These are phyloP conservation scores for Sylvilagus bachmani DNA, from an alignment of 2,113 vertebrate genomes.

Conservation along the genomic window DNA sequence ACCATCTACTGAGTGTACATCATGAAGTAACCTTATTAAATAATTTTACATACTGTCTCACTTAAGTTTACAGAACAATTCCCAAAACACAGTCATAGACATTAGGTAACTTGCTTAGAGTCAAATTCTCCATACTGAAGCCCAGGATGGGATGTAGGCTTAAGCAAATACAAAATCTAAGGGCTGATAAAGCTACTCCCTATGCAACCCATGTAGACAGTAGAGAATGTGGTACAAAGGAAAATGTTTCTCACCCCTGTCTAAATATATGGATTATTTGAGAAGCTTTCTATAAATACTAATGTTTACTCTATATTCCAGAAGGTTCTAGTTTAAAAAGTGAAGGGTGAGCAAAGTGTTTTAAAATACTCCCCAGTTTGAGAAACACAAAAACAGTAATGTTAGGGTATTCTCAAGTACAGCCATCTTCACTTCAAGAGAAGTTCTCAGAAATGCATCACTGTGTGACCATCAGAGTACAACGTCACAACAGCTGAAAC, in stretches of 20 bases:
- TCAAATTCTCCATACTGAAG: slow-evolving; percentile 38
- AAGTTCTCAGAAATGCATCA: background rate
- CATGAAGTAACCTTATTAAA: slow-evolving; percentile 7
- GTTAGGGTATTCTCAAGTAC: slow-evolving; percentile 11
- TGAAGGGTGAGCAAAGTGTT: background rate
- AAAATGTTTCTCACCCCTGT: background rate
- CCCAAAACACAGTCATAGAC: background rate
- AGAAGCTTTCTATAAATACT: background rate
- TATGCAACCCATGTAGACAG: background rate
- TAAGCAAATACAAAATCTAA: slow-evolving; percentile 10
- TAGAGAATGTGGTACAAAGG: background rate
- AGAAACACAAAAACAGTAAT: slow-evolving; percentile 22
- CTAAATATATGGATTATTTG: background rate
- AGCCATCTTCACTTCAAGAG: background rate
- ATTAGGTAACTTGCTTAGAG: background rate
- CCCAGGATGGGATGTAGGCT: background rate
- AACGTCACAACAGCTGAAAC: background rate
- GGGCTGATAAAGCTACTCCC: background rate
- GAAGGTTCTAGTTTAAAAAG: slow-evolving; percentile 57
- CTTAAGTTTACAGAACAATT: background rate
- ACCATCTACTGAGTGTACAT: background rate
- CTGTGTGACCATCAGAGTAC: background rate
- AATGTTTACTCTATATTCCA: background rate
- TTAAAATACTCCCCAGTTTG: background rate
- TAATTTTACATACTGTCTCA: background rate